Evolutionary conservation across 2,113 vertebrate genomes (phyloP).

Genomic region (Tragelaphus buxtoni): DNA sequence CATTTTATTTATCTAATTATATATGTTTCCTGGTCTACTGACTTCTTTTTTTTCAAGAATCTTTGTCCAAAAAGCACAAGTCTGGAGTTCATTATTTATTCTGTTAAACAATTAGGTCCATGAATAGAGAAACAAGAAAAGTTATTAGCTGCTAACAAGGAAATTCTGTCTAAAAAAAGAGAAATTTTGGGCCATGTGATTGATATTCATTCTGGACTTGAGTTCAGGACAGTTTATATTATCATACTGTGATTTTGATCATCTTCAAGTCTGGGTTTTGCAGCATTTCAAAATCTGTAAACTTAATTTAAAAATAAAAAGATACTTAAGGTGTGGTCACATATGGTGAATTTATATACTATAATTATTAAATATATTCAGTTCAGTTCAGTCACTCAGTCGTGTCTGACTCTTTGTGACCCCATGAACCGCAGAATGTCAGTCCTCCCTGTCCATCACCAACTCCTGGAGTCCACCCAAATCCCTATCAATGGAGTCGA

Average conservation of each 20-base stretch:
- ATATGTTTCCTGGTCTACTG: neutral
- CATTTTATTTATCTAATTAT: neutral
- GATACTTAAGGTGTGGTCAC: neutral
- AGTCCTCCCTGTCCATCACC: neutral
- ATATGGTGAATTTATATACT: neutral
- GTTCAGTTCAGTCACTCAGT: too few relatives aligned
- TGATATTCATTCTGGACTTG: neutral
- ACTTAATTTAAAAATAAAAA: slow-evolving; percentile 29
- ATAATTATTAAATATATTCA: neutral
- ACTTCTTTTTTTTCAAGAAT: neutral
- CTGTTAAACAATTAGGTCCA: neutral
- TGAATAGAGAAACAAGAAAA: neutral
- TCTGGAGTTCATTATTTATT: neutral
- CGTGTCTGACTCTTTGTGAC: too few relatives aligned
- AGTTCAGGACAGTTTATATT: neutral
- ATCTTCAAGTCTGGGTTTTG: slow-evolving; percentile 9
- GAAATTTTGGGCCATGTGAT: neutral
- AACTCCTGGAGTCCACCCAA: neutral
- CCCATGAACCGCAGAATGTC: neutral
- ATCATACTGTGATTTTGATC: neutral
- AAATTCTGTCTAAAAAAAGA: neutral
- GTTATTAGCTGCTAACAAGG: neutral
- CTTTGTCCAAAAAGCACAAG: neutral
- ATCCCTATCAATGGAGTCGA: accelerated
- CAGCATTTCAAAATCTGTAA: neutral